Percentiles rank a stretch among this genome's conserved stretches.
These are phyloP conservation scores for Toxotes jaculatrix DNA, from an alignment of 2,113 vertebrate species.

Conservation along the genomic window DNA sequence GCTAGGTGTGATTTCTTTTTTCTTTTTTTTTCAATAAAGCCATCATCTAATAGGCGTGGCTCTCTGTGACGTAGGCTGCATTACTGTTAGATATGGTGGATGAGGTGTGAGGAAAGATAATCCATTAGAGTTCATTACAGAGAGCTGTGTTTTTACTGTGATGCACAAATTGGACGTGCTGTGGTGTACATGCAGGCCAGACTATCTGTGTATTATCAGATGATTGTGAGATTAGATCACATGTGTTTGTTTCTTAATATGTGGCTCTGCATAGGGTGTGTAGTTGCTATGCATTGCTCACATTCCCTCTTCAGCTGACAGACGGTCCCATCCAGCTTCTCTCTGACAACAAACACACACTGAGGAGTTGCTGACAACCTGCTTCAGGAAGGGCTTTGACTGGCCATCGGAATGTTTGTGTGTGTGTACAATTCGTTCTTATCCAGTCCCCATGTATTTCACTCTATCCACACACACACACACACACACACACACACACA, in stretches of 20 bases:
- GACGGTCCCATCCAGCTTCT: conserved; percentile 72
- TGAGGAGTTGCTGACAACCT: conserved; percentile 76
- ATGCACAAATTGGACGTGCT: conserved; percentile 2
- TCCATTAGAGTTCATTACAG: neutral
- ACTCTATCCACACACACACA: conserved; percentile 38
- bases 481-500: conserved; percentile 53
- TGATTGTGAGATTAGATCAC: conserved; percentile 40
- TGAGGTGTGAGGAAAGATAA: conserved; percentile 16
- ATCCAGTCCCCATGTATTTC: conserved; percentile 31
- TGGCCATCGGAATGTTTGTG: conserved; percentile 40
- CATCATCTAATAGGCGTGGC: conserved; percentile 7
- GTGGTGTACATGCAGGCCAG: neutral
- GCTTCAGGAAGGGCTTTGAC: conserved; percentile 56
- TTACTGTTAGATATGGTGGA: conserved; percentile 13
- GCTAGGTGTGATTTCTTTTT: neutral
- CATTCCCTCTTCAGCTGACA: conserved; percentile 63
- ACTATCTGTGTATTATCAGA: conserved; percentile 18
- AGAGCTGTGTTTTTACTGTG: conserved; percentile 18
- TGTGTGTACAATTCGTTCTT: conserved; percentile 21
- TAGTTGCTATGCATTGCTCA: conserved; percentile 56
- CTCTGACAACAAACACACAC: conserved; percentile 78
- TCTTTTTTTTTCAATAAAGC: too few species aligned
- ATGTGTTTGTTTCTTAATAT: conserved; percentile 37
- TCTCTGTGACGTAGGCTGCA: neutral
- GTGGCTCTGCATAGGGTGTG: conserved; percentile 27